phyloP scores from a whole-genome alignment of 2,113 vertebrate genomes.

The Myrmecobius fasciatus region DNA sequence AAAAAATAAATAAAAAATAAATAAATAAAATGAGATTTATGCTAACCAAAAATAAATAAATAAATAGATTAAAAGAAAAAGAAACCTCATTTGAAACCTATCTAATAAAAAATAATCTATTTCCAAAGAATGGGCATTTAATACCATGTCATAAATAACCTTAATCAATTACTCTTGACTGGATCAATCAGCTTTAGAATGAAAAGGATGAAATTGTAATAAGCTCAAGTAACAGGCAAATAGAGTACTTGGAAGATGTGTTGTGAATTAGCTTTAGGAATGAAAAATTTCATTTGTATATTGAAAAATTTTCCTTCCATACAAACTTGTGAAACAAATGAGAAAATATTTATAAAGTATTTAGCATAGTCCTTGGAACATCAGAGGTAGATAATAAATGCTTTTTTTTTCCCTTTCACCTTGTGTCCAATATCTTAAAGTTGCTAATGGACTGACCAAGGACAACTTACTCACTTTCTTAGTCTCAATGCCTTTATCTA shows the following conservation, averaged over 20 bases:
- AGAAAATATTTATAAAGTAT: neutral
- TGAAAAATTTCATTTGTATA: neutral
- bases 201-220: slow-evolving; percentile 8
- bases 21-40: too few relatives aligned
- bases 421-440: neutral
- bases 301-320: neutral
- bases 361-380: neutral
- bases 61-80: too few relatives aligned
- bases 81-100: slow-evolving; percentile 42
- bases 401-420: neutral
- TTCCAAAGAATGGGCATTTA: slow-evolving; percentile 36
- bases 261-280: neutral
- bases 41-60: too few relatives aligned
- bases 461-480: neutral
- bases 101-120: slow-evolving; percentile 57
- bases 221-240: neutral
- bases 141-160: slow-evolving; percentile 44
- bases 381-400: neutral
- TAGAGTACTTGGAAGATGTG: neutral
- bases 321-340: neutral
- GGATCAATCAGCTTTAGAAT: slow-evolving; percentile 24
- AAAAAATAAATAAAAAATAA: too few relatives aligned
- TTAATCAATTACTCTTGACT: slow-evolving; percentile 52
- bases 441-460: neutral
- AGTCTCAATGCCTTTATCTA: neutral